phyloP scores from a whole-genome alignment of 2,888 invertebrate species.

The Monochamus alternatus region DNA sequence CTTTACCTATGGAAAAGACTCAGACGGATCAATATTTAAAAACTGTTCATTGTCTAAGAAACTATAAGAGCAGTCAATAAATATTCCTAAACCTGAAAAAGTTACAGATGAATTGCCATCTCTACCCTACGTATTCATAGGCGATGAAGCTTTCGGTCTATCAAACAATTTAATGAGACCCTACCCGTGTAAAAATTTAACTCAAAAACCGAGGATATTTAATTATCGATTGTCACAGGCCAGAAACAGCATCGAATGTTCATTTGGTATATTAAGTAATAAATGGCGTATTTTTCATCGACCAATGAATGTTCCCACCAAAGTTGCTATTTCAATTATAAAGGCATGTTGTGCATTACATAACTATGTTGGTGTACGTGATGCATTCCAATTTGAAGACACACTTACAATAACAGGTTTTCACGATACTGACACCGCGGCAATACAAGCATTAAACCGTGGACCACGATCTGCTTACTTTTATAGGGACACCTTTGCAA shows the following conservation, averaged over 20 bases:
- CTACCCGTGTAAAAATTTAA: slow-evolving; percentile 47
- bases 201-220: slow-evolving; percentile 45
- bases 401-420: too few relatives aligned
- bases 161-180: slow-evolving; percentile 51
- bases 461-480: too few relatives aligned
- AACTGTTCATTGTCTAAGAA: slow-evolving; percentile 14
- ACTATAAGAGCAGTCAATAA: slow-evolving; percentile 33
- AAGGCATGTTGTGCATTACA: slow-evolving; percentile 12
- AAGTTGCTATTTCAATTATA: background rate
- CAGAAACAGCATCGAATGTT: slow-evolving; percentile 51
- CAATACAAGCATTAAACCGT: too few relatives aligned
- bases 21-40: too few relatives aligned
- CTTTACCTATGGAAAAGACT: too few relatives aligned
- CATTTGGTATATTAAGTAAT: slow-evolving; percentile 52
- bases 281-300: slow-evolving; percentile 48
- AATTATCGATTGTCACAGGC: slow-evolving; percentile 53
- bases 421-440: too few relatives aligned
- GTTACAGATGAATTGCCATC: too few relatives aligned
- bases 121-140: slow-evolving; percentile 50
- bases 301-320: slow-evolving; percentile 38
- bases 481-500: too few relatives aligned
- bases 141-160: slow-evolving; percentile 50
- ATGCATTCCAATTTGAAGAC: too few relatives aligned
- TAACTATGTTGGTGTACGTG: too few relatives aligned
- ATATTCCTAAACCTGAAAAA: too few relatives aligned